phyloP scores from a whole-genome alignment of 2,888 invertebrate species.

The Notodonta ziczac region DNA sequence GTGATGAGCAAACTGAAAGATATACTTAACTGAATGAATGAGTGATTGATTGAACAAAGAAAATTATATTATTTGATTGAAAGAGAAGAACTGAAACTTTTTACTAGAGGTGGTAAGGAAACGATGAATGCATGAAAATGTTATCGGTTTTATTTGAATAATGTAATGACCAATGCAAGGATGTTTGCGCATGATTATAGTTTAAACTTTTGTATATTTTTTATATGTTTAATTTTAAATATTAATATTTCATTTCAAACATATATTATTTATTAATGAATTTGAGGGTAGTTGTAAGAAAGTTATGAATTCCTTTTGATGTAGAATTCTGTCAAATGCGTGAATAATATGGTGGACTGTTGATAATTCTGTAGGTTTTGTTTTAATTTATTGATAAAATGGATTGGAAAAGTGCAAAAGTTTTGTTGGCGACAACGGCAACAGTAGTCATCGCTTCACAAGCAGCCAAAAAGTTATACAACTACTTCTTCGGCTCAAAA shows the following conservation, averaged over 20 bases:
- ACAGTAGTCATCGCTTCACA: constrained; percentile 73
- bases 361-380: constrained; percentile 35
- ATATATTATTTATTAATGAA: background rate
- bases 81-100: too few species aligned
- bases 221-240: too few species aligned
- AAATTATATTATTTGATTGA: too few species aligned
- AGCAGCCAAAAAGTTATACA: constrained; percentile 69
- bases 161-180: too few species aligned
- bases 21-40: too few species aligned
- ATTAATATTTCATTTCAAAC: background rate
- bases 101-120: background rate
- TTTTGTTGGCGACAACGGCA: constrained; percentile 72
- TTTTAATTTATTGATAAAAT: constrained; percentile 52
- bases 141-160: too few species aligned
- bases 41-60: too few species aligned
- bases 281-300: constrained; percentile 51
- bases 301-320: constrained; percentile 10
- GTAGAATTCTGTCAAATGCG: constrained; percentile 48
- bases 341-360: constrained; percentile 72
- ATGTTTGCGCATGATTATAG: too few species aligned
- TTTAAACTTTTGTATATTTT: too few species aligned
- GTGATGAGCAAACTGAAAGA: too few species aligned
- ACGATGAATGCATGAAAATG: too few species aligned
- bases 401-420: constrained; percentile 77
- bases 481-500: constrained; percentile 58